These are phyloP conservation scores for Pristionchus arcanus DNA, from an alignment of 2,888 invertebrate genomes.

Conservation along the genomic window DNA sequence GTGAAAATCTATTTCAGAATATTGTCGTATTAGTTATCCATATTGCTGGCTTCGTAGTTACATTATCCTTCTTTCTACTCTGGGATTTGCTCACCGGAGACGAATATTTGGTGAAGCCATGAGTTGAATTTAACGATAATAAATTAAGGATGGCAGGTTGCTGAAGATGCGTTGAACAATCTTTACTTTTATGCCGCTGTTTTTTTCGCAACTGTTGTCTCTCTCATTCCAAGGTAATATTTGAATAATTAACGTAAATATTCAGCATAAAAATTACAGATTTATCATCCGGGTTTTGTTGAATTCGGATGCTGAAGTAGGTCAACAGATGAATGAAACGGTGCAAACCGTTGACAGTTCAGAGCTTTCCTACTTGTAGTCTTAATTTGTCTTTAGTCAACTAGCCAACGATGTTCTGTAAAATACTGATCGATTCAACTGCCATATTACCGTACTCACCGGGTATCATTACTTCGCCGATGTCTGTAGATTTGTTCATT, in stretches of 20 bases:
- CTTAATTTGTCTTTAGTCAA: background rate
- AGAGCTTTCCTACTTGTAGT: background rate
- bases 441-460: constrained; percentile 18
- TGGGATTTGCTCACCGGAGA: background rate
- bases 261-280: background rate
- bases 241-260: background rate
- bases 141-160: background rate
- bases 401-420: background rate
- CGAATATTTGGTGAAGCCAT: background rate
- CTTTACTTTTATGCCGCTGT: background rate
- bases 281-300: background rate
- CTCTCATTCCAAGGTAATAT: background rate
- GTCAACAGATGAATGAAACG: background rate
- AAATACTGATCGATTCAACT: background rate
- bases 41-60: background rate
- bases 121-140: background rate
- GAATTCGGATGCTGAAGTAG: background rate
- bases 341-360: background rate
- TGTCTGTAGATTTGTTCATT: constrained; percentile 24
- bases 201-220: background rate
- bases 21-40: background rate
- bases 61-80: background rate
- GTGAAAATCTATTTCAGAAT: background rate
- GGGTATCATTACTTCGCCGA: background rate
- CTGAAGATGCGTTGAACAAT: background rate